These are phyloP conservation scores for Leptinotarsa haldemani DNA, from an alignment of 2,888 invertebrate species.

Conservation along the genomic window DNA sequence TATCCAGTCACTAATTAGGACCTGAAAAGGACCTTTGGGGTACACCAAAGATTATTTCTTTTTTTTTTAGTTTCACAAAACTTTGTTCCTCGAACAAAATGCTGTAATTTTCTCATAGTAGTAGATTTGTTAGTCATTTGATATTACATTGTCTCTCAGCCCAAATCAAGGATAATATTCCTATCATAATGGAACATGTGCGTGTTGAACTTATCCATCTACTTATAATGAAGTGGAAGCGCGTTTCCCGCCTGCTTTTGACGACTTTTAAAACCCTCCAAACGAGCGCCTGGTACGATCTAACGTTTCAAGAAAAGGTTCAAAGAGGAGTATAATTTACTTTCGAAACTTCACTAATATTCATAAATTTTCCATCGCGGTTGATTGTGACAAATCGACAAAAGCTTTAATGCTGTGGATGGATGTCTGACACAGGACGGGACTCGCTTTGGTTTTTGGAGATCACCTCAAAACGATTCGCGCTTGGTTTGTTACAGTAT, in stretches of 20 bases:
- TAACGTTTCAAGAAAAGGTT: conserved; percentile 38
- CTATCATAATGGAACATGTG: conserved; percentile 46
- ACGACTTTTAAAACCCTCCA: conserved; percentile 48
- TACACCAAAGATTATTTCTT: too few relatives aligned
- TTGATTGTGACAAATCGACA: conserved; percentile 58
- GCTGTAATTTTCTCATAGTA: not conserved
- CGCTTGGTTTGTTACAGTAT: too few relatives aligned
- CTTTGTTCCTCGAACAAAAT: not conserved
- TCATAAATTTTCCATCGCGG: conserved; percentile 48
- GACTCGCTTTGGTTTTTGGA: not conserved
- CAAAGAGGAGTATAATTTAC: conserved; percentile 44
- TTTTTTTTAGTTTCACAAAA: too few relatives aligned
- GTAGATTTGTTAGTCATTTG: conserved; percentile 35
- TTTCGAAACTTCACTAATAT: conserved; percentile 48
- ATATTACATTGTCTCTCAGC: conserved; percentile 30
- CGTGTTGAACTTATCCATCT: conserved; percentile 44
- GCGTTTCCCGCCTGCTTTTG: conserved; percentile 48
- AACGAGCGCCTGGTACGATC: conserved; percentile 45
- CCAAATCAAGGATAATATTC: conserved; percentile 34
- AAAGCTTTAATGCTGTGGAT: conserved; percentile 18
- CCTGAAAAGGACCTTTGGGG: too few relatives aligned
- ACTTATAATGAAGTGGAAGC: conserved; percentile 47
- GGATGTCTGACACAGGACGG: not conserved
- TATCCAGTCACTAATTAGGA: too few relatives aligned
- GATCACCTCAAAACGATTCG: not conserved